Conservation (phyloP, 2,113 vertebrate genomes). For the Thamnophis sirtalis region DNA sequence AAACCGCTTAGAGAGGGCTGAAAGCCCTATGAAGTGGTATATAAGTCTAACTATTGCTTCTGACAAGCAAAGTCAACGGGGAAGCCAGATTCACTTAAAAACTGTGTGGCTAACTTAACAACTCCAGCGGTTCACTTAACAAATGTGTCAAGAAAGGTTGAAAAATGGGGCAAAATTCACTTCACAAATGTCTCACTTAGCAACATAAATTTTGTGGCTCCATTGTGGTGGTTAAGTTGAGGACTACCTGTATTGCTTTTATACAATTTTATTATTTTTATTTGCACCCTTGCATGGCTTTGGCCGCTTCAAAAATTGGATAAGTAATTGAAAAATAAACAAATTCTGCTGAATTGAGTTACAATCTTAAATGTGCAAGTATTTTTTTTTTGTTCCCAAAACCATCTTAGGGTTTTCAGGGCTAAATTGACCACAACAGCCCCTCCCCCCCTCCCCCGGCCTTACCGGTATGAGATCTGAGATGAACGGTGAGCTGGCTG, state of each 20-base stretch:
- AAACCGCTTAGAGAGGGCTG: no score
- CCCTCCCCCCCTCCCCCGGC: rapidly evolving
- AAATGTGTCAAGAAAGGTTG: neutral
- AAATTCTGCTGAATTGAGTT: neutral
- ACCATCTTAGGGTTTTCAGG: neutral
- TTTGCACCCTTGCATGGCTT: neutral
- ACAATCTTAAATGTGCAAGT: neutral
- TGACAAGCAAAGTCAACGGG: neutral
- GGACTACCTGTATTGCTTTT: neutral
- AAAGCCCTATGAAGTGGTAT: no score
- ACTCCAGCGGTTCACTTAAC: neutral
- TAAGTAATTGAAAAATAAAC: neutral
- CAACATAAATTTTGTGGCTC: neutral
- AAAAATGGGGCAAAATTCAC: neutral
- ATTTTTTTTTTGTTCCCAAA: neutral
- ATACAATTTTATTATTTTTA: neutral
- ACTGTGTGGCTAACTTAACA: neutral
- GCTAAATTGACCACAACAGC: neutral
- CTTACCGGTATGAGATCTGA: constrained; percentile 87
- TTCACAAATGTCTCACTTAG: neutral
- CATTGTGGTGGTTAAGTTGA: neutral
- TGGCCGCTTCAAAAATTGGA: neutral
- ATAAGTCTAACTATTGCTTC: no score
- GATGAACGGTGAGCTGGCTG: constrained; percentile 95
- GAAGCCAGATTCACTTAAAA: neutral